Conservation (phyloP, 2,113 vertebrate genomes). For the Oriolus oriolus region DNA sequence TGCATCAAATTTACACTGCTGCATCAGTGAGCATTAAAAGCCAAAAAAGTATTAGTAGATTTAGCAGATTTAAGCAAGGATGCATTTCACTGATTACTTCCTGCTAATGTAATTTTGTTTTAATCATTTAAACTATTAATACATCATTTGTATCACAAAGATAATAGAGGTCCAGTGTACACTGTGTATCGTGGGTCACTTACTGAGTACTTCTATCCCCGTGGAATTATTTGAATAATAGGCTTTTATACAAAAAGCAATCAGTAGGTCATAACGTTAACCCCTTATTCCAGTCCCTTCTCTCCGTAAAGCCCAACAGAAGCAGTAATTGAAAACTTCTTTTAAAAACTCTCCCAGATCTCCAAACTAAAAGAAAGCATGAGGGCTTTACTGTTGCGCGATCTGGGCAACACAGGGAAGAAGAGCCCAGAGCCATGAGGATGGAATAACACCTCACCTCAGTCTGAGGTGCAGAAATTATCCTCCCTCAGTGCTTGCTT, state of each 20-base stretch:
- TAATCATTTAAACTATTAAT: slow-evolving; percentile 36
- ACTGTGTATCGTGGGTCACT: not conserved
- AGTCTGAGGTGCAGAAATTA: not conserved
- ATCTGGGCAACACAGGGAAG: not conserved
- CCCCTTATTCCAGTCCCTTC: not conserved
- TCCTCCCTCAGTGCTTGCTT: too few species aligned
- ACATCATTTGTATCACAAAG: not conserved
- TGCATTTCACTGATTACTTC: slow-evolving; percentile 67
- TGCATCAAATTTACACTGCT: slow-evolving; percentile 48
- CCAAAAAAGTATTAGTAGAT: slow-evolving; percentile 42
- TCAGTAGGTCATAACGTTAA: not conserved
- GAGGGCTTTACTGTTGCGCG: rapidly evolving
- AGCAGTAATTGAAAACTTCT: not conserved
- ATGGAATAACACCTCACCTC: rapidly evolving
- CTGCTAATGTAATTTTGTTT: slow-evolving; percentile 41
- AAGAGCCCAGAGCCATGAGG: not conserved
- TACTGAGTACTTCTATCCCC: not conserved
- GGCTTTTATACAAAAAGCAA: not conserved
- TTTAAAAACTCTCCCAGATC: not conserved
- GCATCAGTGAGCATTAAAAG: slow-evolving; percentile 25
- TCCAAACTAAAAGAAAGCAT: not conserved
- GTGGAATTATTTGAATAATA: not conserved
- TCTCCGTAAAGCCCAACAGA: not conserved
- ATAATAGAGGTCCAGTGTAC: not conserved
- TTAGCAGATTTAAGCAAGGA: slow-evolving; percentile 51